These are phyloP conservation scores for Malurus cyaneus DNA, from an alignment of 2,113 vertebrate species.

Conservation along the genomic window DNA sequence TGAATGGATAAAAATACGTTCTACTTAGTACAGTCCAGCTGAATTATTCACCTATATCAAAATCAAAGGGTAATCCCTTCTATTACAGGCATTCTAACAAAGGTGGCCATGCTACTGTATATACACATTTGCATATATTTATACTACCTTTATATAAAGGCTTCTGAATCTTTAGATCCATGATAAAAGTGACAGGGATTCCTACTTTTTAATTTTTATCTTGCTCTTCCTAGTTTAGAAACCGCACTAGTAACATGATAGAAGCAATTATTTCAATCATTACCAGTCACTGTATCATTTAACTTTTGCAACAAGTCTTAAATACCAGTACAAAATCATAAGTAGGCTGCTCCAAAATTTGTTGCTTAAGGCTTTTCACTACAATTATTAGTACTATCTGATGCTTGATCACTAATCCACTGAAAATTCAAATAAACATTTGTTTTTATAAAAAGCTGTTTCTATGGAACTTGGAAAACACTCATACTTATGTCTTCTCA, in stretches of 20 bases:
- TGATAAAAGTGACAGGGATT: constrained; percentile 43
- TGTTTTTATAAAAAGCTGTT: constrained; percentile 61
- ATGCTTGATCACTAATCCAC: constrained; percentile 7
- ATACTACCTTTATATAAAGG: constrained; percentile 66
- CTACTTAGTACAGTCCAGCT: constrained; percentile 76
- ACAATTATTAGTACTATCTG: constrained; percentile 60
- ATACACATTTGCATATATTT: constrained; percentile 78
- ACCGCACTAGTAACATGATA: constrained; percentile 36
- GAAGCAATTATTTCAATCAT: constrained; percentile 50
- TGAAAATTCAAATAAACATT: constrained; percentile 48
- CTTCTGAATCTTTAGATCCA: constrained; percentile 62
- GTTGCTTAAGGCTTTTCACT: constrained; percentile 78
- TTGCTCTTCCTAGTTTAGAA: constrained; percentile 54
- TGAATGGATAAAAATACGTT: constrained; percentile 68
- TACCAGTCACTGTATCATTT: constrained; percentile 54
- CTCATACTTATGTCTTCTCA: neutral
- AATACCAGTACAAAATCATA: constrained; percentile 65
- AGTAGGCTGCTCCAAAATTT: constrained; percentile 69
- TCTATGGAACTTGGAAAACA: constrained; percentile 64
- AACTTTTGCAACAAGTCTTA: constrained; percentile 68
- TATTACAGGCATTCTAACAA: constrained; percentile 73
- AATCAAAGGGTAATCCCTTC: constrained; percentile 67
- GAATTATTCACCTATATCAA: constrained; percentile 70
- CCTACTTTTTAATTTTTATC: constrained; percentile 12
- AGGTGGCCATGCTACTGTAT: constrained; percentile 70